Percentiles rank a stretch among this genome's conserved stretches.
Evolutionary conservation across 2,888 invertebrate genomes (phyloP).

Genomic region (Chromoteleia sp.): DNA sequence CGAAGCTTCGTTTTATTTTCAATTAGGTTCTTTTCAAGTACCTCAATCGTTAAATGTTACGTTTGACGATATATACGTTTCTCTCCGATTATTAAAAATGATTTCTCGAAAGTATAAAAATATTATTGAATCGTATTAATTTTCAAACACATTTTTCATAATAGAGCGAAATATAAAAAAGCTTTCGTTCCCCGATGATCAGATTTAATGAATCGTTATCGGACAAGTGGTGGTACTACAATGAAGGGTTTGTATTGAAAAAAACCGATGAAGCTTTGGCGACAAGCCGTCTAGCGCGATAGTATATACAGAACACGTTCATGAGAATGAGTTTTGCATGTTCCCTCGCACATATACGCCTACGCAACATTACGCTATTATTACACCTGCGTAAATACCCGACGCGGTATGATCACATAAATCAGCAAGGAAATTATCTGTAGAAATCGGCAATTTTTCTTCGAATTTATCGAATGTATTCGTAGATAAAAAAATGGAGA

Average conservation of each 20-base stretch:
- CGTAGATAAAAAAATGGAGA: slow-evolving; percentile 24
- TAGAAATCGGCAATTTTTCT: slow-evolving; percentile 51
- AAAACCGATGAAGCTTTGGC: slow-evolving; percentile 64
- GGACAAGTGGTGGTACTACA: slow-evolving; percentile 43
- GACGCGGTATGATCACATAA: slow-evolving; percentile 49
- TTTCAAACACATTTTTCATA: slow-evolving; percentile 1
- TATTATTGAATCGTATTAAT: slow-evolving; percentile 1
- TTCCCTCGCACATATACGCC: slow-evolving; percentile 64
- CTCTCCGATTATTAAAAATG: too few species aligned
- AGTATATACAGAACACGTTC: slow-evolving; percentile 59
- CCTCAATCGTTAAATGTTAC: neutral
- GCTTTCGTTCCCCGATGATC: slow-evolving; percentile 3
- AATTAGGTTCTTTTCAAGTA: slow-evolving; percentile 1
- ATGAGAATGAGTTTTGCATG: slow-evolving; percentile 62
- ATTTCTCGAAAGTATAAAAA: too few species aligned
- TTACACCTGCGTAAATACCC: slow-evolving; percentile 71
- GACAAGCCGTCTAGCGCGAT: slow-evolving; percentile 67
- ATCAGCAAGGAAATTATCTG: slow-evolving; percentile 62
- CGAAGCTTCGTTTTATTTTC: slow-evolving; percentile 3
- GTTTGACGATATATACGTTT: neutral
- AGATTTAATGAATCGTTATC: slow-evolving; percentile 59
- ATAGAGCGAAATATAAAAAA: slow-evolving; percentile 1
- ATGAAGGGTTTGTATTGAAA: slow-evolving; percentile 60
- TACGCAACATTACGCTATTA: slow-evolving; percentile 63
- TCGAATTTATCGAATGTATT: slow-evolving; percentile 23